A percentile compares a stretch with the other conserved stretches of the same genome.
phyloP scores from a whole-genome alignment of 2,888 invertebrate species.

The Cylloceria caligata region DNA sequence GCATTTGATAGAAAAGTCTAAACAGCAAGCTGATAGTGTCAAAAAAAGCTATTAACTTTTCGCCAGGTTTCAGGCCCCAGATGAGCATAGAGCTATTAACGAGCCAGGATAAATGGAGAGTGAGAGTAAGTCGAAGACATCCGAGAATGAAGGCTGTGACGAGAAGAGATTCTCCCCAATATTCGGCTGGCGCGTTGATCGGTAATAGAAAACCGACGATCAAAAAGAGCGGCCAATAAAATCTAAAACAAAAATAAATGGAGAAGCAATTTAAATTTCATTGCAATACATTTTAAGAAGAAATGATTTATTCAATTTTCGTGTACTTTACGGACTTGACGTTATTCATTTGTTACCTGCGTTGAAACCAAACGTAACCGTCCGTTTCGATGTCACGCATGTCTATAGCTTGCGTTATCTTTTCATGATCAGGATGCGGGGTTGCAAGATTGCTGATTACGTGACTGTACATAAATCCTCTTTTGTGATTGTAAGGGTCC shows the following conservation, averaged over 20 bases:
- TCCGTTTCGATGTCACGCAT: slow-evolving; percentile 93
- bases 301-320: background rate
- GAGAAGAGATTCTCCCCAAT: slow-evolving; percentile 90
- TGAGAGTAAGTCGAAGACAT: slow-evolving; percentile 89
- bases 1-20: slow-evolving; percentile 78
- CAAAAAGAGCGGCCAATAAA: slow-evolving; percentile 89
- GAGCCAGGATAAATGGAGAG: slow-evolving; percentile 89
- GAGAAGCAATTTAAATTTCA: background rate
- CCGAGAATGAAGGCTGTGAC: slow-evolving; percentile 89
- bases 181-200: slow-evolving; percentile 91
- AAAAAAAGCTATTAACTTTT: slow-evolving; percentile 87
- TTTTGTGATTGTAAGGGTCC: slow-evolving; percentile 92
- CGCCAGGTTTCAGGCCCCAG: slow-evolving; percentile 90
- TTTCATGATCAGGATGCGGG: slow-evolving; percentile 88
- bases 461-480: slow-evolving; percentile 94
- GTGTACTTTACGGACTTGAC: background rate
- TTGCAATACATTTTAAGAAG: background rate
- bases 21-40: slow-evolving; percentile 75
- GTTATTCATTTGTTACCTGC: slow-evolving; percentile 86
- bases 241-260: slow-evolving; percentile 85
- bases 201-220: slow-evolving; percentile 89
- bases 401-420: slow-evolving; percentile 89
- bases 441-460: slow-evolving; percentile 89
- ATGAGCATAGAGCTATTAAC: slow-evolving; percentile 90
- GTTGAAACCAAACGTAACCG: slow-evolving; percentile 92